Evolutionary conservation across 2,797 vertebrate genomes (phyloP).

Genomic region (Furcifer pardalis): DNA sequence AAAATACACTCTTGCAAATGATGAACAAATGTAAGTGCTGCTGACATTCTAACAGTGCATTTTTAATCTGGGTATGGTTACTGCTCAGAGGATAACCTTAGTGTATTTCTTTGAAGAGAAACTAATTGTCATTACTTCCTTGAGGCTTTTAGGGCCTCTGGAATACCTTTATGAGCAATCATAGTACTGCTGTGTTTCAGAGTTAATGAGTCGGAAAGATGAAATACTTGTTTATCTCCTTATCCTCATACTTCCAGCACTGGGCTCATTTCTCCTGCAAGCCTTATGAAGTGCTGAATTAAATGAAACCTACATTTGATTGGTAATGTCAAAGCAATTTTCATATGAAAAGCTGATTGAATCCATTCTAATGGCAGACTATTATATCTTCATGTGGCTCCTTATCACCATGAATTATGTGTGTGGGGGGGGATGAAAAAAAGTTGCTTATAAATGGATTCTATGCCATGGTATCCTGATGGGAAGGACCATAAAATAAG

Average conservation of each 20-base stretch:
- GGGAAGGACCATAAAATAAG: neutral
- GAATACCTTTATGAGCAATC: slow-evolving; percentile 58
- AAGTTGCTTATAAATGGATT: neutral
- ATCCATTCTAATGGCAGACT: slow-evolving; percentile 27
- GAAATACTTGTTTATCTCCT: slow-evolving; percentile 62
- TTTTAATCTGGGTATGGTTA: slow-evolving; percentile 27
- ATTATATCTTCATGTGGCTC: neutral
- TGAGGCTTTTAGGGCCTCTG: slow-evolving; percentile 52
- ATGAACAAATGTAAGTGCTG: slow-evolving; percentile 5
- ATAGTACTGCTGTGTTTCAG: slow-evolving; percentile 59
- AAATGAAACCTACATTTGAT: slow-evolving; percentile 45
- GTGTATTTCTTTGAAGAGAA: slow-evolving; percentile 27
- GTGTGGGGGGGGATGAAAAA: no score
- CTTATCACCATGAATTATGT: slow-evolving; percentile 17
- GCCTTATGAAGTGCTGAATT: slow-evolving; percentile 54
- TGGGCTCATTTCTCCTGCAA: slow-evolving; percentile 47
- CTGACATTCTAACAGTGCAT: slow-evolving; percentile 14
- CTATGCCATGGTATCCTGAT: neutral
- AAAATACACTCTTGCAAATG: slow-evolving; percentile 15
- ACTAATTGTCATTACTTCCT: slow-evolving; percentile 48
- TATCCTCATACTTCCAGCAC: slow-evolving; percentile 40
- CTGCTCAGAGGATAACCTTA: slow-evolving; percentile 3
- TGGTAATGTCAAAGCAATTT: slow-evolving; percentile 45
- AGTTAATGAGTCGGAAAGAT: slow-evolving; percentile 70
- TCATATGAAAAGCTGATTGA: slow-evolving; percentile 24